phyloP scores from a whole-genome alignment of 2,113 vertebrate genomes.

The Phalacrocorax brasilianus region DNA sequence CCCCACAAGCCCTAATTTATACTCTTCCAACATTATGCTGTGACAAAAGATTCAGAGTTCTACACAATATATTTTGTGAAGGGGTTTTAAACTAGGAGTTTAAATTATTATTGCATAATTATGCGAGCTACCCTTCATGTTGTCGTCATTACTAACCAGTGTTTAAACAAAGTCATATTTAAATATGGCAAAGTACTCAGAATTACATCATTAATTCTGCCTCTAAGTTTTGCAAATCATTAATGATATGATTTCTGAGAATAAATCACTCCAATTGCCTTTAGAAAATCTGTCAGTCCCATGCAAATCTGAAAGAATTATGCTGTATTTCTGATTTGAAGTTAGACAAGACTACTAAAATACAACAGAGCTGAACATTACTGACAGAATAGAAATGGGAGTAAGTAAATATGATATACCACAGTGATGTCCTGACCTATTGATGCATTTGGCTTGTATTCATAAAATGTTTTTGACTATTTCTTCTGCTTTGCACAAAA shows the following conservation, averaged over 20 bases:
- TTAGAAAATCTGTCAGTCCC: background rate
- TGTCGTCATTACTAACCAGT: background rate
- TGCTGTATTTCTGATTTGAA: background rate
- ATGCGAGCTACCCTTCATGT: background rate
- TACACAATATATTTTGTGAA: background rate
- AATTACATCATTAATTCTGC: background rate
- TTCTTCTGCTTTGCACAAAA: background rate
- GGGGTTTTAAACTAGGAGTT: background rate
- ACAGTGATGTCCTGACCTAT: background rate
- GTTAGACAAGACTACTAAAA: background rate
- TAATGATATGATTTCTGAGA: background rate
- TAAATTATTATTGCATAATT: background rate
- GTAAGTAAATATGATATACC: background rate
- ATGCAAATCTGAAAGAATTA: background rate
- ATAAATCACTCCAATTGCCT: background rate
- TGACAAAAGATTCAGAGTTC: background rate
- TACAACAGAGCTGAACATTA: background rate
- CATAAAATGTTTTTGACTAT: background rate
- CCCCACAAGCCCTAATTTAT: background rate
- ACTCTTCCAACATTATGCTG: background rate
- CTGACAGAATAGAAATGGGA: background rate
- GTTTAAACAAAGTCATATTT: background rate
- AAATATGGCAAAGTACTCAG: background rate
- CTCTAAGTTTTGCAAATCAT: background rate
- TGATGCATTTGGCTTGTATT: constrained; percentile 9